phyloP scores from a whole-genome alignment of 2,888 invertebrate genomes.

The Hirtodrosophila confusa region DNA sequence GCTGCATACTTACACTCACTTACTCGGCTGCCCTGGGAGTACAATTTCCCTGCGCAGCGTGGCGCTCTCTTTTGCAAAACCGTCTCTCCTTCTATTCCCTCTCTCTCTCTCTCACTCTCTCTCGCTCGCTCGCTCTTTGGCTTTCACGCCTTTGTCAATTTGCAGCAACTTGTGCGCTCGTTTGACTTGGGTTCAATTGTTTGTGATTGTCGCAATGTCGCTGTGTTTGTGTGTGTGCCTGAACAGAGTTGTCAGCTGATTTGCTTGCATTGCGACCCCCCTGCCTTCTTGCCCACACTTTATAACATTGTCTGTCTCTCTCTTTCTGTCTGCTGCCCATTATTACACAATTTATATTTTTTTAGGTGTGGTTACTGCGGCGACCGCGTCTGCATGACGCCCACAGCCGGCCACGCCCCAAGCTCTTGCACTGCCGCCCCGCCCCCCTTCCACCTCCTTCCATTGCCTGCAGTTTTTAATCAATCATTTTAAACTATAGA shows the following conservation, averaged over 20 bases:
- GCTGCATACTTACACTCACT: slow-evolving; percentile 51
- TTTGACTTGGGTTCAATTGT: slow-evolving; percentile 80
- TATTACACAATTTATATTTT: slow-evolving; percentile 74
- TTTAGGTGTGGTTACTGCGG: slow-evolving; percentile 76
- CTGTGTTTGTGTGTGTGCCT: slow-evolving; percentile 26
- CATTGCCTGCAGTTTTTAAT: slow-evolving; percentile 63
- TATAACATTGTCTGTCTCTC: slow-evolving; percentile 16
- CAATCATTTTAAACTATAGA: slow-evolving; percentile 70
- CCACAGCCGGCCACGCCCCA: slow-evolving; percentile 50
- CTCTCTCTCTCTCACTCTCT: slow-evolving; percentile 3
- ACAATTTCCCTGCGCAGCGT: slow-evolving; percentile 61
- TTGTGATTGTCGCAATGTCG: slow-evolving; percentile 73
- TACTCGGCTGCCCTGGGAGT: slow-evolving; percentile 37
- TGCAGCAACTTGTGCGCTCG: slow-evolving; percentile 80
- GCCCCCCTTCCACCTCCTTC: neutral
- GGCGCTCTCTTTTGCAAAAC: neutral
- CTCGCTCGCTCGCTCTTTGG: slow-evolving; percentile 33
- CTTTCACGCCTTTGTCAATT: slow-evolving; percentile 78
- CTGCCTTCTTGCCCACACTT: slow-evolving; percentile 8
- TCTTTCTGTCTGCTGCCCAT: slow-evolving; percentile 36
- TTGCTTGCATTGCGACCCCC: slow-evolving; percentile 57
- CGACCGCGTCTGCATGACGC: slow-evolving; percentile 59
- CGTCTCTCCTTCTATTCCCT: slow-evolving; percentile 8
- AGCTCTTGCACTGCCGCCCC: neutral
- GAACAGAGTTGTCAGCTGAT: slow-evolving; percentile 78